Evolutionary conservation across 2,113 vertebrate species (phyloP), one percentile per base, ranked within the genome.

Genomic region (Seriola dumerili): DNA sequence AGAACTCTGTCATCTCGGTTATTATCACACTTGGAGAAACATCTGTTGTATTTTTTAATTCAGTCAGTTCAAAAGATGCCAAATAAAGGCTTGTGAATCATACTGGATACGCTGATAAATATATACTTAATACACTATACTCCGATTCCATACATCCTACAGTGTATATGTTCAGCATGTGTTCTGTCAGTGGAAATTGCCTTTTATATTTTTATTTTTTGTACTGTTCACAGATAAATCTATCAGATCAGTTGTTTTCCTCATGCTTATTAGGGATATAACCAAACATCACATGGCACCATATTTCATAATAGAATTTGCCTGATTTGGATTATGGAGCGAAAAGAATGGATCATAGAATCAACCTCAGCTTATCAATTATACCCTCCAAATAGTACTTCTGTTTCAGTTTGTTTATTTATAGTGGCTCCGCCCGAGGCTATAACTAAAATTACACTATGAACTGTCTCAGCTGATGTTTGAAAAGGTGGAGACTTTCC

Each of bases 391-490:
- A 50, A 13, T 59, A 13, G 10, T n/a, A 21, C 38, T 8, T 66
- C 44, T 48, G 64, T 3, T 16, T 55, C 0, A n/a, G 25, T 54
- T 25, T 63, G 23, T 38, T 54, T 34, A 13, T 36, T 17, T 42
- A 10, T 25, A 76, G 34, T 32, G 12, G 11, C 32, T 14, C 29
- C 34, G 29, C 29, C 29, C 34, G 29, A 34, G 29, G 29, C 23
- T 34, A 29, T 9, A 61, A 61, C 14, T 8, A 16, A 58, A 38
- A 25, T 29, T 5, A 29, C 54, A 72, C 32, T 1, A 2, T 17
- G 59, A 62, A 62, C 59, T 40, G 61, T 32, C 23, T 32, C 23
- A 46, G n/a, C 44, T 65, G 48, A 50, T 42, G 61, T 65, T 61
- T 54, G 61, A 11, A 66, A 55, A 44, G 23, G 5, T 55, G 23